phyloP scores from a whole-genome alignment of 2,797 vertebrate genomes.

The Channallabes apus region DNA sequence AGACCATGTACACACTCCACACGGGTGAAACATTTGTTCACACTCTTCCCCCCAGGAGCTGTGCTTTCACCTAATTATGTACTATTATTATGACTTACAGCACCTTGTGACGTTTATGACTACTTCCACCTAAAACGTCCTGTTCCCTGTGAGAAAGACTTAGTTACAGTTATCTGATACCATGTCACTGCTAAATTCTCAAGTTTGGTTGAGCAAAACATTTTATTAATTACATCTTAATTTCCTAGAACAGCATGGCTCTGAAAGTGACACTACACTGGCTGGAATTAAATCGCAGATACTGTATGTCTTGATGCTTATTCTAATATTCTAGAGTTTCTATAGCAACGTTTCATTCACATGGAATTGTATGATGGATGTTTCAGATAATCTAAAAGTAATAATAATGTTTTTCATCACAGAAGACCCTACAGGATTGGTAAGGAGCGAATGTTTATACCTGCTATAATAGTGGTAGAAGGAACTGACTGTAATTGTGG shows the following conservation, averaged over 20 bases:
- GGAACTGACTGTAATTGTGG: not conserved
- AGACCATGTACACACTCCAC: slow-evolving; percentile 2
- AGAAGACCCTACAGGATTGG: not conserved
- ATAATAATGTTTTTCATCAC: not conserved
- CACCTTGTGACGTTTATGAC: slow-evolving; percentile 24
- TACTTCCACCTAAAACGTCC: slow-evolving; percentile 4
- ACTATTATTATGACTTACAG: slow-evolving; percentile 33
- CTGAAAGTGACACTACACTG: not conserved
- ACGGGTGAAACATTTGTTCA: not conserved
- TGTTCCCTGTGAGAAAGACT: not conserved
- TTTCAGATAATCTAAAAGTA: not conserved
- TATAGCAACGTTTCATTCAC: not conserved
- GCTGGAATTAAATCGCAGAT: not conserved
- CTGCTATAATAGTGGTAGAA: not conserved
- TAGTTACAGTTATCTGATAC: not conserved
- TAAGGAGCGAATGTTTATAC: not conserved
- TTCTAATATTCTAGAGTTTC: not conserved
- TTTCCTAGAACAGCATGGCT: not conserved
- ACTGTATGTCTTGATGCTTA: not conserved
- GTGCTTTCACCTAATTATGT: slow-evolving; percentile 19
- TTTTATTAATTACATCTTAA: not conserved
- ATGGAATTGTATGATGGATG: not conserved
- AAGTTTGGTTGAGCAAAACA: not conserved
- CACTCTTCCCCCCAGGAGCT: slow-evolving; percentile 8
- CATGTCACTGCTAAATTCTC: not conserved